Base-by-base conservation (phyloP, 2,888 invertebrate species). In the Imbricaverruca yamaguchii region DNA sequence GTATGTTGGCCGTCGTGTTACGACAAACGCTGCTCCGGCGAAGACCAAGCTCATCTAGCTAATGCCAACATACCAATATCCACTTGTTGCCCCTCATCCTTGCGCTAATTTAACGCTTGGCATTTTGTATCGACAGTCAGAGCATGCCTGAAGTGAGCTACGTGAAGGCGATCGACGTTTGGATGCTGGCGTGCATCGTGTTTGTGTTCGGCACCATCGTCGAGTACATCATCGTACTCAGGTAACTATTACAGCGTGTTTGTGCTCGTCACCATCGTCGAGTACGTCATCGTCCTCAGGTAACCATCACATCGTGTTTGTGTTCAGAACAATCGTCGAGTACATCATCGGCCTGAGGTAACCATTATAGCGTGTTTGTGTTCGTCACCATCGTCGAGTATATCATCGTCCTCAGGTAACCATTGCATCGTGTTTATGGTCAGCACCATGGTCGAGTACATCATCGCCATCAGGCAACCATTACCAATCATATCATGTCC, bases 141-240 rank as follows among this genome's bases (percentile, higher is more conserved):
- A 53, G 53, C 25, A 53, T 53, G 69, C 69, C 69, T 4, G 39
- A 69, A 25, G 69, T 69, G 8, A 69, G 69, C 69, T 69, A 69
- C 53, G 69, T 69, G 15, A 69, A 39, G 18, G 69, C 69, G 7
- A 11, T 69, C 15, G 69, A 69, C 69, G 69, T 69, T 6, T 69
- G 69, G 69, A 69, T 53, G 18, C 69, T 69, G 69, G 69, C 69
- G 39, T 69, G 69, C 39, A 69, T 69, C 69, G 18, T 53, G 15
- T 69, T 69, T 18, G 69, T 69, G 39, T 69, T 69, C 69, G 69
- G 69, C 69, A 69, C 69, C 15, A 69, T 69, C 69, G 69, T 69
- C 3, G 69, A 69, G 69, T 69, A 69, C 69, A 69, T 69, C 69
- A 25, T 69, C 39, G 69, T 69, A 0, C 69, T 69, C 39, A 69